Evolutionary conservation across 2,888 invertebrate species (phyloP).

Genomic region (Byasa hedistus): DNA sequence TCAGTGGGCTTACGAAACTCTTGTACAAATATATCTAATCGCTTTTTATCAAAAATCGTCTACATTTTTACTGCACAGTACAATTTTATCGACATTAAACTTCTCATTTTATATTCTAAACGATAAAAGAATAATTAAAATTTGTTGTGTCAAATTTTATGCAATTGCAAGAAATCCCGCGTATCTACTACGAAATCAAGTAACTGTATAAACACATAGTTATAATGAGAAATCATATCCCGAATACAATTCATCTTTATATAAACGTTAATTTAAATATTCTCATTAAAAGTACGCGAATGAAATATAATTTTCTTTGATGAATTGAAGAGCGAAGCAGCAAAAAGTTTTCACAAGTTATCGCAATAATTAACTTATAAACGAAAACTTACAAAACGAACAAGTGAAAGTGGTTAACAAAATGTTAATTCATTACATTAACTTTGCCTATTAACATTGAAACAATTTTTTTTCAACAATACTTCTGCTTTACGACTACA

Average conservation of each 20-base stretch:
- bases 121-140: not conserved
- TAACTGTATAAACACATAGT: not conserved
- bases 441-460: not conserved
- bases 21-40: conserved; percentile 74
- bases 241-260: not conserved
- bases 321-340: not conserved
- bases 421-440: not conserved
- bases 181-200: not conserved
- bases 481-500: not conserved
- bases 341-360: conserved; percentile 4
- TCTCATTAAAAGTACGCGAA: not conserved
- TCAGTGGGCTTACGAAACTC: conserved; percentile 57
- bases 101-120: not conserved
- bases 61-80: conserved; percentile 52
- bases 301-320: not conserved
- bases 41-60: conserved; percentile 46
- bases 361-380: not conserved
- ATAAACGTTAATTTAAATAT: not conserved
- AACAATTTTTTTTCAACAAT: not conserved
- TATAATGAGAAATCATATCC: not conserved
- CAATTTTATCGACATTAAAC: conserved; percentile 31
- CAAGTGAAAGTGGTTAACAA: not conserved
- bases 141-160: not conserved
- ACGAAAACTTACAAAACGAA: conserved; percentile 6
- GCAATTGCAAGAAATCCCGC: no score